Base-by-base conservation (phyloP, 2,888 invertebrate genomes). In the Stenotaenia linearis region DNA sequence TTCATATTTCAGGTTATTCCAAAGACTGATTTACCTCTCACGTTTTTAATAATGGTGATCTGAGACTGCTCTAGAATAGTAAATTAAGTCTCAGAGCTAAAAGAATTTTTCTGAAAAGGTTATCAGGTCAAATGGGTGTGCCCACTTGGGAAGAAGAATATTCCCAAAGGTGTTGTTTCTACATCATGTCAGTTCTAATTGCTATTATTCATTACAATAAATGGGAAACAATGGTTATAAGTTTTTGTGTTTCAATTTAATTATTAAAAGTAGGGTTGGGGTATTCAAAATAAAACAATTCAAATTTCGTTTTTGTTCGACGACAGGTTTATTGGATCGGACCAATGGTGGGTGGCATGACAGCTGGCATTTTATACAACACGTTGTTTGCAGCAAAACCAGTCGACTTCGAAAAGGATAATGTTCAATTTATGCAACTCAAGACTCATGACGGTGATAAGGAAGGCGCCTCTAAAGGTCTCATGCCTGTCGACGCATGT, bases 251-350 rank as follows among this genome's bases (percentile, higher is more conserved):
- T 32, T 32, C 9, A 6, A 32, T 32, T 32, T 32, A 32, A 32
- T 32, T 32, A 32, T 32, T 23, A 25, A 74, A 32, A 74, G 2
- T 15, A 74, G 18, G 28, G n/a, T 12, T 74, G n/a, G 0, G 21
- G 28, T 15, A 30, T 7, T 30, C 23, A n/a, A 25, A 74, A 74
- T n/a, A 7, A 18, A 30, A 23, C 32, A 25, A 18, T 18, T 69
- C 40, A 6, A 40, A 40, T 40, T 2, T 40, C 18, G n/a, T 50
- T n/a, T 30, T 23, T 30, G n/a, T 74, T 18, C 9, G n/a, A 15
- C 15, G 15, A 12, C 75, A 81, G 81, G 78, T 81, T 37, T 81
- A 81, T 37, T 81, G 81, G 81, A 37, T 81, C 5, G 81, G 81
- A 23, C 81, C 81, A 77, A 77, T 75, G 28, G 18, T 79, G 35